Base-by-base conservation (phyloP, 2,797 vertebrate genomes). In the Anolis apletophallus region DNA sequence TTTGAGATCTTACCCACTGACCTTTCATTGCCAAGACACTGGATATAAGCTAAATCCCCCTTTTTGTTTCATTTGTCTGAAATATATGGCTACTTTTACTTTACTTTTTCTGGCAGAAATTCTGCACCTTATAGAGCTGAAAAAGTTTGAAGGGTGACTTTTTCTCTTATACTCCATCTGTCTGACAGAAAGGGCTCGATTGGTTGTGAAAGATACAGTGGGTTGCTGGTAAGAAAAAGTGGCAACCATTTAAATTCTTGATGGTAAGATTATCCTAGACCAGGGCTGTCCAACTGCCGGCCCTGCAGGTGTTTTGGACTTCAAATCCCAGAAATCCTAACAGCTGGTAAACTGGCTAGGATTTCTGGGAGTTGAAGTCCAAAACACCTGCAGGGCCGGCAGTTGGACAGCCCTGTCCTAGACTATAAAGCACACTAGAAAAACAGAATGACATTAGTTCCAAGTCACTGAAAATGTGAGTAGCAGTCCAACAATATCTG, bases 1-100 rank as follows among this genome's bases (percentile, higher is more conserved):
- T 92, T 90, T 86, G 59, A 86, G 80, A 80, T 29, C 84, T 94
- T 92, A 88, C 73, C 79, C 2, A 80, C 36, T 36, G 1, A 5
- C 40, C 90, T 90, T 34, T 77, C 81, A 59, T 87, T 88, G 69
- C 36, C 87, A 88, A 90, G 76, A 36, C n/a, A 19, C 0, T 68
- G 5, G 4, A 77, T 23, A 29, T 32, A 1, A 85, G 17, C 17
- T 81, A 71, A 32, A 3, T 81, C 23, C 52, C 52, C 21, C 26
- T 73, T 64, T 50, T 17, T 21, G 36, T 77, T 77, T 29, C 17
- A 36, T n/a, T 36, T 85, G 29, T 52, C 23, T 34, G 34, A 36
- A 40, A 87, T 29, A 12, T 69, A 50, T 57, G 61, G 10, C 8
- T 73, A 26, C 10, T 69, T 73, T 32, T 46, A 46, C 32, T 1